A percentile compares a stretch with the other conserved stretches of the same genome.
Conservation (phyloP, 2,113 vertebrate genomes). For the Hippocampus zosterae region DNA sequence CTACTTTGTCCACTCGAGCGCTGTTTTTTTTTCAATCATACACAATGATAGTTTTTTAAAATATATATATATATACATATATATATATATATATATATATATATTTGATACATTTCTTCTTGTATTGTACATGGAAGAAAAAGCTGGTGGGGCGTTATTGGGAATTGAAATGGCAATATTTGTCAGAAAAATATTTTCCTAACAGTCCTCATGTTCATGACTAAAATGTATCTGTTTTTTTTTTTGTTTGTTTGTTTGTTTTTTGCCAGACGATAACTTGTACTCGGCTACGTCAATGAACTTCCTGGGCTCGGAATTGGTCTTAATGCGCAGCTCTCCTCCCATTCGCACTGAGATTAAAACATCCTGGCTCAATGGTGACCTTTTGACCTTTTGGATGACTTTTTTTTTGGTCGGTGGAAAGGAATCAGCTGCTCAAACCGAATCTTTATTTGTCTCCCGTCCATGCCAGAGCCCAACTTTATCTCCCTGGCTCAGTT, state of each 20-base stretch:
- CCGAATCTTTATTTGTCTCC: not conserved
- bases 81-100: too few relatives aligned
- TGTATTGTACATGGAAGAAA: too few relatives aligned
- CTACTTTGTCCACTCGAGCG: too few relatives aligned
- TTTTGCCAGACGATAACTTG: conserved; percentile 64
- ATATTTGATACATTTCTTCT: too few relatives aligned
- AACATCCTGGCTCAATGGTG: conserved; percentile 74
- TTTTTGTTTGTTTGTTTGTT: too few relatives aligned
- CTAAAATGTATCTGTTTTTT: not conserved
- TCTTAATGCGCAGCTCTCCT: conserved; percentile 63
- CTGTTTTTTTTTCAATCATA: too few relatives aligned
- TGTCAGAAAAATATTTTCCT: too few relatives aligned
- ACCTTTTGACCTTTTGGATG: conserved; percentile 3
- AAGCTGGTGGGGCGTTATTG: too few relatives aligned
- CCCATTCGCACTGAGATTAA: conserved; percentile 72
- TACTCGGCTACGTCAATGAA: conserved; percentile 80
- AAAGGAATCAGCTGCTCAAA: not conserved
- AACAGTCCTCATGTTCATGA: too few relatives aligned
- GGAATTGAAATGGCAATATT: too few relatives aligned
- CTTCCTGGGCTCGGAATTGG: conserved; percentile 75
- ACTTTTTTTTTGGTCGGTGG: not conserved
- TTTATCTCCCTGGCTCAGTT: conserved; percentile 76
- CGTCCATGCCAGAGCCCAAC: conserved; percentile 68
- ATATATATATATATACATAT: too few relatives aligned
- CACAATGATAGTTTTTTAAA: too few relatives aligned